A percentile compares a stretch with the other conserved stretches of the same genome.
Conservation (phyloP, 1,140 invertebrate species). For the Bursaphelenchus mucronatus region DNA sequence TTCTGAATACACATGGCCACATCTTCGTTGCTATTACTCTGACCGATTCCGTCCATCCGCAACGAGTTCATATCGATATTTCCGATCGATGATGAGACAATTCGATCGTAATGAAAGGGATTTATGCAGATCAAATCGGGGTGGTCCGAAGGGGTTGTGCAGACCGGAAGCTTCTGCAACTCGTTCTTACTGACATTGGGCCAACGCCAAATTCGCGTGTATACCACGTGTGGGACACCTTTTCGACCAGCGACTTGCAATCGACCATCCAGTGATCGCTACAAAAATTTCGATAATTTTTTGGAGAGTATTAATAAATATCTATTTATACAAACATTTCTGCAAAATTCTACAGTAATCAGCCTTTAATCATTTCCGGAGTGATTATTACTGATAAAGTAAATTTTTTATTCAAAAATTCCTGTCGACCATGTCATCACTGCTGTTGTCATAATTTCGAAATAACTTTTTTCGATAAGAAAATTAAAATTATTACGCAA, state of each 20-base stretch:
- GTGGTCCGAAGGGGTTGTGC: slow-evolving; percentile 65
- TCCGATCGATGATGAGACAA: slow-evolving; percentile 90
- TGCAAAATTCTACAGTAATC: too few relatives aligned
- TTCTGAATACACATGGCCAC: too few relatives aligned
- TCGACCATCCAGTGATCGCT: slow-evolving; percentile 89
- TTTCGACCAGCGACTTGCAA: slow-evolving; percentile 95
- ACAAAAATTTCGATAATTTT: slow-evolving; percentile 25
- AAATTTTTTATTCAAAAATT: slow-evolving; percentile 20
- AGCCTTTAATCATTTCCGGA: too few relatives aligned
- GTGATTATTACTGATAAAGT: too few relatives aligned
- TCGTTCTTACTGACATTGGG: slow-evolving; percentile 98
- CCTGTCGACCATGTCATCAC: background rate
- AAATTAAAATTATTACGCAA: slow-evolving; percentile 2
- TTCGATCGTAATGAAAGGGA: slow-evolving; percentile 98
- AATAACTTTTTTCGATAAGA: background rate
- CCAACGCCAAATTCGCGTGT: slow-evolving; percentile 97
- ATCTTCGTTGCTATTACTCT: too few relatives aligned
- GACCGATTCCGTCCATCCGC: slow-evolving; percentile 25
- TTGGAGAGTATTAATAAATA: background rate
- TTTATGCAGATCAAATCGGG: slow-evolving; percentile 82
- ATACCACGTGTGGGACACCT: slow-evolving; percentile 98
- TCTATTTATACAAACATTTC: too few relatives aligned
- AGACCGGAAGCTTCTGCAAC: slow-evolving; percentile 87
- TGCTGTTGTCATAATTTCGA: too few relatives aligned
- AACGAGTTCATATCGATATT: slow-evolving; percentile 35